Conservation (phyloP, 2,888 invertebrate genomes). For the Xiphydria camelus region DNA sequence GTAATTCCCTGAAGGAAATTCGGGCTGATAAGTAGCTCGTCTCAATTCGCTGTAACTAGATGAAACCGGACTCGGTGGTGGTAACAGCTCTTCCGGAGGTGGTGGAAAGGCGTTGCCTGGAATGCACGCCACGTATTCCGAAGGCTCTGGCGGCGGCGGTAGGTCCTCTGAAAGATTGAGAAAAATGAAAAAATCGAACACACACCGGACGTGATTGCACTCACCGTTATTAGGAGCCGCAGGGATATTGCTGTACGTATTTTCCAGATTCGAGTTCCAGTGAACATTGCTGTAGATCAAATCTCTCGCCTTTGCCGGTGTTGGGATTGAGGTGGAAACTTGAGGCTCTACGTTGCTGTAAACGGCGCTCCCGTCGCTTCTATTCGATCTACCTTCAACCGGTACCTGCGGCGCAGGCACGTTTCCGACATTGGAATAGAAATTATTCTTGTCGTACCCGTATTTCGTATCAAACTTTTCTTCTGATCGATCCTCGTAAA, state of each 20-base stretch:
- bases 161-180: conserved; percentile 62
- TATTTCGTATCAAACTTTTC: conserved; percentile 49
- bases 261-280: conserved; percentile 58
- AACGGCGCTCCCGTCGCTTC: conserved; percentile 45
- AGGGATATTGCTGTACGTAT: conserved; percentile 66
- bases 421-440: conserved; percentile 52
- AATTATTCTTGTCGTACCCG: conserved; percentile 48
- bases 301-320: conserved; percentile 56
- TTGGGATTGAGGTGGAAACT: conserved; percentile 38
- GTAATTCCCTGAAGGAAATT: conserved; percentile 55
- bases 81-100: conserved; percentile 71
- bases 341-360: conserved; percentile 54
- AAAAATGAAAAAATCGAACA: conserved; percentile 1
- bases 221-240: conserved; percentile 41
- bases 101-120: conserved; percentile 56
- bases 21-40: conserved; percentile 72
- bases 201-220: too few species aligned
- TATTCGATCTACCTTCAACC: conserved; percentile 38
- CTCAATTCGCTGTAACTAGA: conserved; percentile 88
- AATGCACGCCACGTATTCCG: conserved; percentile 53
- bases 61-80: conserved; percentile 87
- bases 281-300: conserved; percentile 63
- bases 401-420: conserved; percentile 48
- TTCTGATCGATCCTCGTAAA: conserved; percentile 42
- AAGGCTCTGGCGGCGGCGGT: conserved; percentile 63